Evolutionary conservation across 2,888 invertebrate species (phyloP).

Genomic region (Acleris cristana): DNA sequence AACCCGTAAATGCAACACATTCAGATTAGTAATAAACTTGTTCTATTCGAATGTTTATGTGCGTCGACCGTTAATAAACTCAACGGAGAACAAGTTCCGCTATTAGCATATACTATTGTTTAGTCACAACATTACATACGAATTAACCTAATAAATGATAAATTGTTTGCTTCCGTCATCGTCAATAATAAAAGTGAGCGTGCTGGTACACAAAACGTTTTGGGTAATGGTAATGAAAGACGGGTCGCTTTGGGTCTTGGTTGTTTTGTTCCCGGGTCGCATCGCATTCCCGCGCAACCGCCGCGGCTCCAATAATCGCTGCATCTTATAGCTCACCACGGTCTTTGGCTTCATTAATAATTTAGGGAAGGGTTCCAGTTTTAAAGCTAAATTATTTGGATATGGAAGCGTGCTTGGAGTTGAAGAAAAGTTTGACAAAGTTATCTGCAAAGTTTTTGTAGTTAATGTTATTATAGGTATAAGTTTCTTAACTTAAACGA

Average conservation of each 20-base stretch:
- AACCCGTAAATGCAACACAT: constrained; percentile 10
- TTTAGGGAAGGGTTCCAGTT: constrained; percentile 3
- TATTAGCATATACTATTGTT: constrained; percentile 35
- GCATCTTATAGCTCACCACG: constrained; percentile 20
- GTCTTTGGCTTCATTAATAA: constrained; percentile 11
- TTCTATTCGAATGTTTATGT: constrained; percentile 14
- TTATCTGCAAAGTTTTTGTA: background rate
- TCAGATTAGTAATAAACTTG: constrained; percentile 17
- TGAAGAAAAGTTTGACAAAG: background rate
- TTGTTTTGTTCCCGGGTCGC: constrained; percentile 74
- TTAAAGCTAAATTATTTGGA: background rate
- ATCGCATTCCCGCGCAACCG: constrained; percentile 68
- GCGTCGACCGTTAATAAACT: constrained; percentile 18
- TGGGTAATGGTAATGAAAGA: constrained; percentile 65
- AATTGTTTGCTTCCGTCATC: constrained; percentile 35
- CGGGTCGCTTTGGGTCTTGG: constrained; percentile 69
- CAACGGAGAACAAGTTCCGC: constrained; percentile 20
- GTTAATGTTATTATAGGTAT: no score
- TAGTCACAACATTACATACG: constrained; percentile 17
- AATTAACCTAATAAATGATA: constrained; percentile 34
- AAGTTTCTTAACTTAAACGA: background rate
- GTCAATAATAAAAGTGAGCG: constrained; percentile 41
- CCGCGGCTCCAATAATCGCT: constrained; percentile 30
- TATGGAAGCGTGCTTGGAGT: background rate
- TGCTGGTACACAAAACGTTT: constrained; percentile 55